A percentile compares a stretch with the other conserved stretches of the same genome.
Evolutionary conservation across 2,888 invertebrate species (phyloP).

Genomic region (Chaetogeoica ovagalla): DNA sequence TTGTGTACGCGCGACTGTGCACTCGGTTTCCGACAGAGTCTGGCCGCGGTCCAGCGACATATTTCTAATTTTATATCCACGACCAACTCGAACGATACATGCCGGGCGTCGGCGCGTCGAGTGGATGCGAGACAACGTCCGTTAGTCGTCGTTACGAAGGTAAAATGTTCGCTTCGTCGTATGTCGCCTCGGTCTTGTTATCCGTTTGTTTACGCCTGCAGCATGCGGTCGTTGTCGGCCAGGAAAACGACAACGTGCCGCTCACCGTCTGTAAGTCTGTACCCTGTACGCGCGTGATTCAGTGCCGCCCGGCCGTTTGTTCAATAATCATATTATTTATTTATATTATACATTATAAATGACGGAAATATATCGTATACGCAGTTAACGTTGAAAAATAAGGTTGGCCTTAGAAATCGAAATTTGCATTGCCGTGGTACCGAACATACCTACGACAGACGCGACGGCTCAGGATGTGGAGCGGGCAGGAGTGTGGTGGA

Average conservation of each 20-base stretch:
- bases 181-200: neutral
- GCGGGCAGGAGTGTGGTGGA: too few species aligned
- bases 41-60: constrained; percentile 8
- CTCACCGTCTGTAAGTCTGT: constrained; percentile 25
- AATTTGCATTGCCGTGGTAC: too few species aligned
- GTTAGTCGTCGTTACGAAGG: neutral
- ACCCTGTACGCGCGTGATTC: too few species aligned
- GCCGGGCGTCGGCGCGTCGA: neutral
- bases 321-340: too few species aligned
- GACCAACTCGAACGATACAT: constrained; percentile 4
- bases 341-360: too few species aligned
- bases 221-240: neutral
- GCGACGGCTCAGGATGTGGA: too few species aligned
- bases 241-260: constrained; percentile 17
- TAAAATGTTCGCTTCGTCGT: constrained; percentile 21
- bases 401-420: too few species aligned
- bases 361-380: too few species aligned
- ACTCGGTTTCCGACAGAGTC: neutral
- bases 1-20: neutral
- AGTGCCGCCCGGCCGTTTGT: too few species aligned
- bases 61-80: constrained; percentile 38
- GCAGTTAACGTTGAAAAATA: too few species aligned
- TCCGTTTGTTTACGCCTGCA: neutral
- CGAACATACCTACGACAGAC: too few species aligned
- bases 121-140: neutral